Percentiles rank a stretch among this genome's conserved stretches.
Evolutionary conservation across 2,113 vertebrate species (phyloP).

Genomic region (Neodon shergylaensis): DNA sequence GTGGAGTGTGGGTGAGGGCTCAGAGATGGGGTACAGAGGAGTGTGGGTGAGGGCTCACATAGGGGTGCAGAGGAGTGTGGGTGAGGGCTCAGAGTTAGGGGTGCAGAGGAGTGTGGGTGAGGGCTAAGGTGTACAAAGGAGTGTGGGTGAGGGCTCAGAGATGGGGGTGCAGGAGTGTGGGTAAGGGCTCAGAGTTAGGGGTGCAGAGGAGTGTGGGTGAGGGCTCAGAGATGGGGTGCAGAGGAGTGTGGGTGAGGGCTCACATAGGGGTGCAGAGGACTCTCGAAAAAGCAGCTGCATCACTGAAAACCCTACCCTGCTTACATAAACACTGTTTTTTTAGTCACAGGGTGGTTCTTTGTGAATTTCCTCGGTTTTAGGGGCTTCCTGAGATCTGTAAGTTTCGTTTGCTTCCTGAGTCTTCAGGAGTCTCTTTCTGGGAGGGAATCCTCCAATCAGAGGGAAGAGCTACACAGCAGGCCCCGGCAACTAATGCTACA

Average conservation of each 20-base stretch:
- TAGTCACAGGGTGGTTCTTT: neutral
- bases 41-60: neutral
- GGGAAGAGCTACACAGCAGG: neutral
- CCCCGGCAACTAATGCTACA: neutral
- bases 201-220: neutral
- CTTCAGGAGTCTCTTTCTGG: neutral
- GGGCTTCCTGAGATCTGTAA: neutral
- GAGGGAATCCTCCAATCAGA: neutral
- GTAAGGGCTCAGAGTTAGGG: neutral
- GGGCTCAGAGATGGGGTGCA: neutral
- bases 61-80: neutral
- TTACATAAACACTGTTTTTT: neutral
- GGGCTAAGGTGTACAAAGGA: neutral
- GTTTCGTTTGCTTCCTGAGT: neutral
- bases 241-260: neutral
- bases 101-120: neutral
- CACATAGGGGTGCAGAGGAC: neutral
- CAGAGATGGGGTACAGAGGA: neutral
- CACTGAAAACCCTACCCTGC: neutral
- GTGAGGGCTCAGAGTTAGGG: neutral
- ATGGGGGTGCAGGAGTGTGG: neutral
- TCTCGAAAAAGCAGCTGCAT: neutral
- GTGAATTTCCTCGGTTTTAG: neutral
- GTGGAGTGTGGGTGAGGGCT: neutral
- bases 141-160: neutral